phyloP scores from a whole-genome alignment of 1,140 invertebrate species.

The Drusus annulatus region DNA sequence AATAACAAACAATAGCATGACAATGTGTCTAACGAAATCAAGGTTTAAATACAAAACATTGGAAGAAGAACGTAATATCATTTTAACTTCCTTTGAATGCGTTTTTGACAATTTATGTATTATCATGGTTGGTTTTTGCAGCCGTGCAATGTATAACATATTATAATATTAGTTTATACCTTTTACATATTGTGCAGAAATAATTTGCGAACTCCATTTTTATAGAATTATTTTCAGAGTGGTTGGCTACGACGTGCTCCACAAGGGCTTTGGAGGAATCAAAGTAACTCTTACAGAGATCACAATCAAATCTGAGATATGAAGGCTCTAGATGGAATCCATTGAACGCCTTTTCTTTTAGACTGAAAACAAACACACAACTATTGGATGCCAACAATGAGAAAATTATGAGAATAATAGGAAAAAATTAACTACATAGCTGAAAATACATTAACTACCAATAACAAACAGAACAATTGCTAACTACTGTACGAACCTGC shows the following conservation, averaged over 20 bases:
- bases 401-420: no score
- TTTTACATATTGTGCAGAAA: constrained; percentile 49
- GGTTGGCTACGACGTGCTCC: constrained; percentile 44
- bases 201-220: constrained; percentile 23
- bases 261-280: constrained; percentile 37
- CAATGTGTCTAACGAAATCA: no score
- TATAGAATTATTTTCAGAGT: constrained; percentile 3
- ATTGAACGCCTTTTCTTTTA: constrained; percentile 3
- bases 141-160: no score
- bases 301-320: constrained; percentile 35
- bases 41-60: no score
- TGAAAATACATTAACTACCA: no score
- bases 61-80: no score
- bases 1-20: not conserved
- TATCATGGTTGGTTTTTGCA: no score
- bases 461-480: not conserved
- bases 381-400: no score
- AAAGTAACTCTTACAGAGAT: constrained; percentile 31
- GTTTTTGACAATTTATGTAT: no score
- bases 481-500: constrained; percentile 19
- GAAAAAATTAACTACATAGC: no score
- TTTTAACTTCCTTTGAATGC: no score
- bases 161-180: constrained; percentile 26
- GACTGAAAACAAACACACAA: not conserved
- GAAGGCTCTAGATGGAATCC: constrained; percentile 4